Conservation (phyloP, 2,113 vertebrate species). For the Grammomys surdaster region DNA sequence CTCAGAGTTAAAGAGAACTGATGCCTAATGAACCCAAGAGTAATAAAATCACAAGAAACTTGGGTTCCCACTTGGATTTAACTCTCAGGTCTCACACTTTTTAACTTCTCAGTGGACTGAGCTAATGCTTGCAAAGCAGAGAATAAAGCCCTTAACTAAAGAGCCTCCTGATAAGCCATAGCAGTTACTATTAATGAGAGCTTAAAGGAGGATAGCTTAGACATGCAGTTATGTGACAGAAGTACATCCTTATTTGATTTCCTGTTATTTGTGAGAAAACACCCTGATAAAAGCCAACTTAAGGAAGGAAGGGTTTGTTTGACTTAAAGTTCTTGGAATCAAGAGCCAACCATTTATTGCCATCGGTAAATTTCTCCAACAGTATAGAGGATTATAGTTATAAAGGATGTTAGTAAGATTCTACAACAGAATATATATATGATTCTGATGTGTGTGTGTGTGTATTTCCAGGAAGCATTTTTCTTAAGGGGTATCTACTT, state of each 20-base stretch:
- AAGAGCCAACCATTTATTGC: background rate
- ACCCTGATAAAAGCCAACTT: background rate
- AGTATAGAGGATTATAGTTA: background rate
- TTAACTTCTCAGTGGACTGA: conserved; percentile 10
- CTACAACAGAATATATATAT: background rate
- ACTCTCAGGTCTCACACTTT: conserved; percentile 28
- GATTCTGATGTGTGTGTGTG: too few species aligned
- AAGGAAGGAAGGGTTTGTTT: background rate
- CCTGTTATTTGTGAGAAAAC: background rate
- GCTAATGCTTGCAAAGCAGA: conserved; percentile 19
- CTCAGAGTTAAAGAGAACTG: conserved; percentile 16
- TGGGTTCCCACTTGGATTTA: conserved; percentile 44
- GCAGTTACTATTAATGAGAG: conserved; percentile 54
- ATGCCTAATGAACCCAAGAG: background rate
- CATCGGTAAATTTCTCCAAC: background rate
- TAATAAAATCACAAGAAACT: conserved; percentile 7
- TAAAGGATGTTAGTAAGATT: background rate
- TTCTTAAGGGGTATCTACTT: background rate
- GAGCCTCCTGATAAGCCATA: conserved; percentile 15
- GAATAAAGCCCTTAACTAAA: conserved; percentile 22
- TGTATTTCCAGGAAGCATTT: background rate
- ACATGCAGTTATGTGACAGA: background rate
- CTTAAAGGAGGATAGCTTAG: conserved; percentile 18
- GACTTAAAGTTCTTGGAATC: too few species aligned
- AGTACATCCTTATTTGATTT: background rate